Evolutionary conservation across 2,113 vertebrate species (phyloP).

Genomic region (Mus musculus): DNA sequence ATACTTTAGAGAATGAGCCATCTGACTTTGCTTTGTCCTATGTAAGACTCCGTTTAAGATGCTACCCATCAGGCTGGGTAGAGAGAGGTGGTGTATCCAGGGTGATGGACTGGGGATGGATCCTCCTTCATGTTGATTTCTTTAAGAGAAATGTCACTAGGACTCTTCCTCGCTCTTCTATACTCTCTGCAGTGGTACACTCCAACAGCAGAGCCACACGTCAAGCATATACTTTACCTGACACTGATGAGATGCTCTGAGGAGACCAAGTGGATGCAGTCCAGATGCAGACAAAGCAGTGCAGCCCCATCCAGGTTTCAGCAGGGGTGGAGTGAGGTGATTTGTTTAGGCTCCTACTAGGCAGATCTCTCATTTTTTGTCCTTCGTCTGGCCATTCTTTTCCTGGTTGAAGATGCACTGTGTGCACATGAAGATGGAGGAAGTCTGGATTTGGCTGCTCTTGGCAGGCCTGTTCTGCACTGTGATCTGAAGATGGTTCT

Average conservation of each 20-base stretch:
- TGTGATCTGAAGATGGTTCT: neutral
- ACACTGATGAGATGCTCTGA: neutral
- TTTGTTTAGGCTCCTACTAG: neutral
- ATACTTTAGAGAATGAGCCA: neutral
- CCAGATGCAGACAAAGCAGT: no score
- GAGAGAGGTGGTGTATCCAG: no score
- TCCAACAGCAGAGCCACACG: neutral
- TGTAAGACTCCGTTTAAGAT: neutral
- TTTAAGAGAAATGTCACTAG: neutral
- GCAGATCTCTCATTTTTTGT: neutral
- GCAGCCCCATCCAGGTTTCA: rapidly evolving
- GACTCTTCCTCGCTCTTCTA: neutral
- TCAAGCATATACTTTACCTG: neutral
- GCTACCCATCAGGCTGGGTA: rapidly evolving
- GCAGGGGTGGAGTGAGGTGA: neutral
- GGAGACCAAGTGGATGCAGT: neutral
- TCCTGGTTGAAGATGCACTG: neutral
- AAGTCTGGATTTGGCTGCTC: neutral
- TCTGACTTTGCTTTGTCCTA: rapidly evolving
- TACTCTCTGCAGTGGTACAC: neutral
- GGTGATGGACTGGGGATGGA: neutral
- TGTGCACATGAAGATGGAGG: neutral
- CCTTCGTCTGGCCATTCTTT: neutral
- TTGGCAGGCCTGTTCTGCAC: neutral
- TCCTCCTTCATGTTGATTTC: no score